Percentiles rank a stretch among this genome's conserved stretches.
These are phyloP conservation scores for Oryzaephilus surinamensis DNA, from an alignment of 1,140 invertebrate genomes.

Conservation along the genomic window DNA sequence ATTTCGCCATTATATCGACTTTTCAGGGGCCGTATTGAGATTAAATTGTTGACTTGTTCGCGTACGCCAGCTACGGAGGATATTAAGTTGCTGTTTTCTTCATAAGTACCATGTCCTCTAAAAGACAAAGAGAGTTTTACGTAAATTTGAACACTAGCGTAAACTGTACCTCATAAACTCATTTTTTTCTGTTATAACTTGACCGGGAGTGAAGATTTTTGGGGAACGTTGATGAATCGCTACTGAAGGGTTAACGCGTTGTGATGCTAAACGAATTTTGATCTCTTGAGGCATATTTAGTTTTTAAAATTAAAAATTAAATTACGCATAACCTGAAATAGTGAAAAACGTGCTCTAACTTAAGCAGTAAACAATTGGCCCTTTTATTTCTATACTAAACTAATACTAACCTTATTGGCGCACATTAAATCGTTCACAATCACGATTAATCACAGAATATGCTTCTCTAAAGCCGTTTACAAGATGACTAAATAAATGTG, in stretches of 20 bases:
- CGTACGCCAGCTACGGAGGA: conserved; percentile 90
- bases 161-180: conserved; percentile 71
- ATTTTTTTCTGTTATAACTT: conserved; percentile 68
- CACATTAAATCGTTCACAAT: too few relatives aligned
- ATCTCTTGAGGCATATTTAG: conserved; percentile 32
- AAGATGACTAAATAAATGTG: too few relatives aligned
- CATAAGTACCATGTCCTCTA: conserved; percentile 95
- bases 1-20: conserved; percentile 88
- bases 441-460: too few relatives aligned
- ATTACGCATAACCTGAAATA: too few relatives aligned
- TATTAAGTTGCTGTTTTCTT: conserved; percentile 67
- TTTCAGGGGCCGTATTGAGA: conserved; percentile 83
- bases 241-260: conserved; percentile 43
- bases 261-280: conserved; percentile 37
- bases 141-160: conserved; percentile 8
- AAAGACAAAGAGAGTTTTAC: conserved; percentile 10
- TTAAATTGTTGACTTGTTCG: conserved; percentile 89
- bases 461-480: too few relatives aligned
- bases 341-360: too few relatives aligned
- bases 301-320: neutral
- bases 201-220: conserved; percentile 74
- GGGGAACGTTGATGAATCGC: conserved; percentile 44
- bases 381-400: too few relatives aligned
- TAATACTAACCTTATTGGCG: too few relatives aligned
- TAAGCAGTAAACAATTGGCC: too few relatives aligned